These are phyloP conservation scores for Caenorhabditis sp. DNA, from an alignment of 2,888 invertebrate genomes.

Conservation along the genomic window DNA sequence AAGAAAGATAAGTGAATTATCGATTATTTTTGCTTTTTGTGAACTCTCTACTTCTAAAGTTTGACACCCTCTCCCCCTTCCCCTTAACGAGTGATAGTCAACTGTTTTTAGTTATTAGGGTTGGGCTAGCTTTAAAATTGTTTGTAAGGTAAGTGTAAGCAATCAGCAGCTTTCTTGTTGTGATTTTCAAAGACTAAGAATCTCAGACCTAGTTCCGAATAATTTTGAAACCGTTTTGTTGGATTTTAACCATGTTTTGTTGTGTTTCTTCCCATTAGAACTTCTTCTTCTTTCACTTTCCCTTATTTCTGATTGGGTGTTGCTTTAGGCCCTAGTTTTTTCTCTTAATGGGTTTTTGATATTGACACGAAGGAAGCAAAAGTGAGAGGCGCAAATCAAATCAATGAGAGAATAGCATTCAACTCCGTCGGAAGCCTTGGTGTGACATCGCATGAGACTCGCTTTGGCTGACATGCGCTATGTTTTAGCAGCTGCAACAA, in stretches of 20 bases:
- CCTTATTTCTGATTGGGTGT: constrained; percentile 8
- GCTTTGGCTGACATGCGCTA: constrained; percentile 72
- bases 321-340: not conserved
- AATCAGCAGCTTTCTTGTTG: too few relatives aligned
- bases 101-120: too few relatives aligned
- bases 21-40: constrained; percentile 48
- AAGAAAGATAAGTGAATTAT: too few relatives aligned
- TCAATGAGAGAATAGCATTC: constrained; percentile 26
- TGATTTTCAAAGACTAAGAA: too few relatives aligned
- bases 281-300: not conserved
- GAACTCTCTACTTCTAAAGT: constrained; percentile 14
- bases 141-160: too few relatives aligned
- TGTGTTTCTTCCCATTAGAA: constrained; percentile 28
- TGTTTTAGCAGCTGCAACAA: constrained; percentile 75
- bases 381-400: constrained; percentile 8
- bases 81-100: not conserved
- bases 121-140: too few relatives aligned
- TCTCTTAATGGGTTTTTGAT: too few relatives aligned
- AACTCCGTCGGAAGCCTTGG: constrained; percentile 1
- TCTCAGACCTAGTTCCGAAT: not conserved
- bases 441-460: constrained; percentile 56
- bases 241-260: constrained; percentile 30
- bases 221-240: constrained; percentile 17
- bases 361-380: not conserved
- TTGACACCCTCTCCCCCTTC: too few relatives aligned